Base-by-base conservation (phyloP, 1,140 invertebrate species). In the Leptonema lineaticorne region DNA sequence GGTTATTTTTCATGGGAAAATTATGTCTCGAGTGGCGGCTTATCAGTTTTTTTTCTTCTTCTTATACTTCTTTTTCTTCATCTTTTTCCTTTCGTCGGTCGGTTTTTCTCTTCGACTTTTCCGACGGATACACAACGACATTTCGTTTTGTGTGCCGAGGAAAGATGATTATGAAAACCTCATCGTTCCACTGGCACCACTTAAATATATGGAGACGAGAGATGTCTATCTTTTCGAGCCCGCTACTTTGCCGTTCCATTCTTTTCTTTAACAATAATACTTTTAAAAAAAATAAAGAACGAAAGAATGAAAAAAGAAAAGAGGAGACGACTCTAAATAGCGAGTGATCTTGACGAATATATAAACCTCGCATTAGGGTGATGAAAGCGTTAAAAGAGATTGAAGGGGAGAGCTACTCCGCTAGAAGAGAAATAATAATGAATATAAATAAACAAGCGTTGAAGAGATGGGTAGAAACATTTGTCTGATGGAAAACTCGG, bases 131-230 rank as follows among this genome's bases (percentile, higher is more conserved):
- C 56, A 58, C 20, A 29, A 30, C 29, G 56, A 27, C 29, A 58
- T 56, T 56, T 18, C 53, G 11, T 7, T 33, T 11, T 5, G 11
- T 16, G 2, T 14, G 26, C 20, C 26, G 56, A 58, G 24, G 56
- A 26, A 16, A 18, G 56, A 58, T 58, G 56, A 58, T 58, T 58
- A 58, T 58, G n/a, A 58, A 58, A 58, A 30, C 56, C 56, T 29
- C 26, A 22, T 58, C 4, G 26, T 58, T 41, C 16, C 37, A 14
- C 37, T 41, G 37, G 37, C 37, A 27, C 56, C 28, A 16, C 56
- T 58, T 58, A 58, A 58, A 58, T 58, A 58, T 58, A 58, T 58
- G 56, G 37, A 41, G 37, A 28, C 24, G n/a, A 58, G 26, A 26
- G 56, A 58, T 58, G 56, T 58, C 48, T 53, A 53, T 53, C 28